Evolutionary conservation across 1,140 invertebrate genomes (phyloP).

Genomic region (Argopecten irradians): DNA sequence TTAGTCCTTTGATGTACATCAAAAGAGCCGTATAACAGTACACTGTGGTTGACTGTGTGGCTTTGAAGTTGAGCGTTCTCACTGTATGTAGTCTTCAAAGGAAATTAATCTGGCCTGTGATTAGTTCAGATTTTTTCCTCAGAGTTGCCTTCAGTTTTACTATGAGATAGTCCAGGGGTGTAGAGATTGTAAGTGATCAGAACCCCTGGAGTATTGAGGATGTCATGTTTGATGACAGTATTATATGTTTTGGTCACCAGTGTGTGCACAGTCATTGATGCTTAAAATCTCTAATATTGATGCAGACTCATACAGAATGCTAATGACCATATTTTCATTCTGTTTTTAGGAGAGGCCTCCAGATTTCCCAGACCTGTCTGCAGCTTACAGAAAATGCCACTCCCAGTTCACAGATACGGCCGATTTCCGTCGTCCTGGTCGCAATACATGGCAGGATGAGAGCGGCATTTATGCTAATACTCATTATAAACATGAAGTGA

Average conservation of each 20-base stretch:
- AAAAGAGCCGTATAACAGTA: no score
- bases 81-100: no score
- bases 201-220: no score
- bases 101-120: background rate
- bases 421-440: slow-evolving; percentile 70
- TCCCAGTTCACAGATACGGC: slow-evolving; percentile 76
- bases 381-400: slow-evolving; percentile 72
- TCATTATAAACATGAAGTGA: slow-evolving; percentile 67
- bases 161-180: no score
- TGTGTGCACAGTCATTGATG: background rate
- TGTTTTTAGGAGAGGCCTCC: slow-evolving; percentile 58
- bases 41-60: no score
- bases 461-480: slow-evolving; percentile 74
- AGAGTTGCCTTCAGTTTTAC: no score
- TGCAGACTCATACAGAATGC: background rate
- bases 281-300: background rate
- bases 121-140: no score
- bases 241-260: no score
- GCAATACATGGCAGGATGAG: slow-evolving; percentile 76
- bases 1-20: no score
- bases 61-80: no score
- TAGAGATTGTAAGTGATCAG: no score
- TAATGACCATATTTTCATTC: background rate
- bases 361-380: slow-evolving; percentile 66
- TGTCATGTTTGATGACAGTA: no score